Base-by-base conservation (phyloP, 2,113 vertebrate genomes). In the Semnornis frantzii region DNA sequence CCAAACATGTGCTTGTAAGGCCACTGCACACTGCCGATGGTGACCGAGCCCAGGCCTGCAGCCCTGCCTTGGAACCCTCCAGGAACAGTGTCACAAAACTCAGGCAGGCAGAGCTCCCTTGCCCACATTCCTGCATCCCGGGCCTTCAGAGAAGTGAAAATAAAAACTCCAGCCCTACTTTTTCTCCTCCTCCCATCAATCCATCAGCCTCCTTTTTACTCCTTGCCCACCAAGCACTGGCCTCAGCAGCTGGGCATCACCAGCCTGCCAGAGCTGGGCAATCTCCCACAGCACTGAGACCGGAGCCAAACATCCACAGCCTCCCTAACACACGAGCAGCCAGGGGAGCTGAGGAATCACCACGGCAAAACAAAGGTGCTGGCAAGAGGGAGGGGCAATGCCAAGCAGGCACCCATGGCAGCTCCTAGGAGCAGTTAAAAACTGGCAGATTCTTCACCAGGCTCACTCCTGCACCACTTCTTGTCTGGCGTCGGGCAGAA, bases 301-400 rank as follows among this genome's bases (percentile, higher is more conserved):
- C 0, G 28, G 23, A 62, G 52, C 71, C 23, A 3, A 82, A 59
- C 30, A 12, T 7, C 55, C 68, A 2, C 15, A 0, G 34, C 8
- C 48, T 55, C 85, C 39, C 71, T 39, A 27, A 44, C 76, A 31
- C 6, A 2, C 1, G 0, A 21, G 6, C 9, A 66, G 66, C 37
- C 1, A 2, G 44, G 58, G 39, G 58, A 66, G 55, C 54, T 0
- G 0, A 65, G 78, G 48, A 68, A 68, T 5, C 9, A 0, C 64
- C 3, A 17, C 50, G 8, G 72, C 23, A 19, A 33, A 66, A 48
- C 1, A 15, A 28, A 28, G 59, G 30, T 4, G 4, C 46, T 37
- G 73, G 81, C 37, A 23, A 71, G 58, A 46, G 55, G 39, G n/a
- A 11, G 27, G 9, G 44, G 57, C 71, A 65, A 71, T 83, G 80